Conservation (phyloP, 2,888 invertebrate genomes). For the Carterocephalus palaemon region DNA sequence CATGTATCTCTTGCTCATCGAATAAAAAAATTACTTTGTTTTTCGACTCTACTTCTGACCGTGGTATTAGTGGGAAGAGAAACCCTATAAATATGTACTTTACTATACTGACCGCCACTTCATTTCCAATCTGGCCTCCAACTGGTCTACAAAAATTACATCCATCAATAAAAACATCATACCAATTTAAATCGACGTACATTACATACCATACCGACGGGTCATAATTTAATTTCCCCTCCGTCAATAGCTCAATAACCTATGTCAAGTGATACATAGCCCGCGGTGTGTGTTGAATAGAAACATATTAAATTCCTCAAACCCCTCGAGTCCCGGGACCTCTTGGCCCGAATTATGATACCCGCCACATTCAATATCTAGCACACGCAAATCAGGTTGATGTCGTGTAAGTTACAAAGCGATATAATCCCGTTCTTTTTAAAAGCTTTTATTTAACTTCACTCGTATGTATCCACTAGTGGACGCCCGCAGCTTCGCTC, state of each 20-base stretch:
- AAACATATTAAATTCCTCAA: slow-evolving; percentile 21
- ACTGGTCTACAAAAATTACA: too few species aligned
- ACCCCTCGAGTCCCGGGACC: slow-evolving; percentile 3
- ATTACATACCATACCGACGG: neutral
- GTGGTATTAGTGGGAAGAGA: too few species aligned
- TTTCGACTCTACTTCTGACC: too few species aligned
- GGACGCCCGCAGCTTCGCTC: too few species aligned
- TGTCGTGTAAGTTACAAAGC: neutral
- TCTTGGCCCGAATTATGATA: slow-evolving; percentile 12
- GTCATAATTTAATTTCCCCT: neutral
- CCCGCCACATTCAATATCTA: neutral
- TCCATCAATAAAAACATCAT: neutral
- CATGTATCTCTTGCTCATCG: too few species aligned
- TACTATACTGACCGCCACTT: too few species aligned
- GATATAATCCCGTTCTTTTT: neutral
- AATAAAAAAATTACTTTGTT: too few species aligned
- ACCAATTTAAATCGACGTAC: neutral
- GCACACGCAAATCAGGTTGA: neutral
- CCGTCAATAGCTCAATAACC: slow-evolving; percentile 9
- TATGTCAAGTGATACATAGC: neutral
- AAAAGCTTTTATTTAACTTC: slow-evolving; percentile 4
- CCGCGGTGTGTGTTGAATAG: slow-evolving; percentile 3
- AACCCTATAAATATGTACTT: too few species aligned
- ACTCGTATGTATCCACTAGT: too few species aligned
- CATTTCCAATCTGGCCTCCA: too few species aligned